Evolutionary conservation across 37 sponge, comb jelly and placozoan species (phyloP).

Genomic region (Ephydatia muelleri): DNA sequence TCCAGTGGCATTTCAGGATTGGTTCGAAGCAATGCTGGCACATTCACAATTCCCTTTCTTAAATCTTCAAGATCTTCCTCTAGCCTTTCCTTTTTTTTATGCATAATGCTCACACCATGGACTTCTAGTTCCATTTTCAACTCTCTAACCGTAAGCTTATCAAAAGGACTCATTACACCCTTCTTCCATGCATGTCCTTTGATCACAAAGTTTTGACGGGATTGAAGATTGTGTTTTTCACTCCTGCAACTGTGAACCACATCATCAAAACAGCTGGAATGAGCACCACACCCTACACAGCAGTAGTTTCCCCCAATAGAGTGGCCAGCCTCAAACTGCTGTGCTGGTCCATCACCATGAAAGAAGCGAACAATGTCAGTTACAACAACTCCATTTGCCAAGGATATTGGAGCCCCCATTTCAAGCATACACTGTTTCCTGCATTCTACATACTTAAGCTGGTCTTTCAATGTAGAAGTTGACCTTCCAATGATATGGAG

Average conservation of each 20-base stretch:
- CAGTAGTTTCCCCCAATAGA: constrained; percentile 17
- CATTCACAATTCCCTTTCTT: constrained; percentile 17
- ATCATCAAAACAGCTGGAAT: constrained; percentile 11
- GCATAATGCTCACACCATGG: not conserved
- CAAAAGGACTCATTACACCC: constrained; percentile 10
- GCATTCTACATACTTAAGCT: not conserved
- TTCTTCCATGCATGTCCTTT: constrained; percentile 11
- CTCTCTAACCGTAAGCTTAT: constrained; percentile 19
- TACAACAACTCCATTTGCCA: not conserved
- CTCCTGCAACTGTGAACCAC: constrained; percentile 14
- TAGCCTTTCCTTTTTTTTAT: constrained; percentile 21
- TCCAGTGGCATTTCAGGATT: constrained; percentile 4
- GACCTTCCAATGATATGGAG: constrained; percentile 31
- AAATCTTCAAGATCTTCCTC: constrained; percentile 16
- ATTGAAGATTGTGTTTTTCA: not conserved
- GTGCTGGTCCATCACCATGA: constrained; percentile 38
- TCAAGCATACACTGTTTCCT: constrained; percentile 3
- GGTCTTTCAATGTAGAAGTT: constrained; percentile 7
- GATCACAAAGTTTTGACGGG: constrained; percentile 18
- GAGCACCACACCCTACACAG: constrained; percentile 33
- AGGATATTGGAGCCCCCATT: not conserved
- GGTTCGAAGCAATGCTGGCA: constrained; percentile 27
- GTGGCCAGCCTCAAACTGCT: constrained; percentile 34
- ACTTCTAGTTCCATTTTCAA: constrained; percentile 24
- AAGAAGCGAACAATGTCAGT: constrained; percentile 26